Conservation (phyloP, 2,888 invertebrate species). For the Mesorhabditis belari region DNA sequence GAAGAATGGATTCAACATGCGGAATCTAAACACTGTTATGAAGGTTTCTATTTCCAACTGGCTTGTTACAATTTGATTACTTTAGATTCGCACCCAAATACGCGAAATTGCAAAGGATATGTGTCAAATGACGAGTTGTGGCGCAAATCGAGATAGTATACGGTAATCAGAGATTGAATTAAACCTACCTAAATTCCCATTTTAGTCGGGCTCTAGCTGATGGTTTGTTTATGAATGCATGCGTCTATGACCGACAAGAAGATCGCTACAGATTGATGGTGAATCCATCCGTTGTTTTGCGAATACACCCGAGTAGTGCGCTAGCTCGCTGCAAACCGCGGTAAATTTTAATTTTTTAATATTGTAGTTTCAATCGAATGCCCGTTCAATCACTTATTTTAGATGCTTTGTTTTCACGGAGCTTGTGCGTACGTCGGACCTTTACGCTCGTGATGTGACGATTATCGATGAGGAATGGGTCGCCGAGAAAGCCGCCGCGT, state of each 20-base stretch:
- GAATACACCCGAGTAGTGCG: constrained; percentile 43
- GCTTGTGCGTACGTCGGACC: constrained; percentile 39
- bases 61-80: constrained; percentile 11
- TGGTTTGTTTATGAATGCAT: constrained; percentile 42
- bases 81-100: constrained; percentile 29
- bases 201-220: constrained; percentile 38
- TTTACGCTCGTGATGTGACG: constrained; percentile 39
- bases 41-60: constrained; percentile 4
- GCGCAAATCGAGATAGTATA: constrained; percentile 16
- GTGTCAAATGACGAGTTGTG: constrained; percentile 18
- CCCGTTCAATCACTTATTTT: constrained; percentile 1
- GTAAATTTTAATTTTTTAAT: neutral
- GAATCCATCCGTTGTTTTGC: constrained; percentile 29
- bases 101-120: constrained; percentile 18
- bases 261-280: constrained; percentile 35
- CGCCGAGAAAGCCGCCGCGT: constrained; percentile 13
- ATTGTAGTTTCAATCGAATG: neutral
- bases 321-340: constrained; percentile 15
- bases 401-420: constrained; percentile 43
- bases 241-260: constrained; percentile 36
- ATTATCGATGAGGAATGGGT: constrained; percentile 36
- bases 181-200: neutral
- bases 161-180: constrained; percentile 12
- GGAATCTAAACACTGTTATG: constrained; percentile 8
- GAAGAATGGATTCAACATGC: constrained; percentile 21